Evolutionary conservation across 1,140 invertebrate species (phyloP).

Genomic region (Drosophila bifasciata): DNA sequence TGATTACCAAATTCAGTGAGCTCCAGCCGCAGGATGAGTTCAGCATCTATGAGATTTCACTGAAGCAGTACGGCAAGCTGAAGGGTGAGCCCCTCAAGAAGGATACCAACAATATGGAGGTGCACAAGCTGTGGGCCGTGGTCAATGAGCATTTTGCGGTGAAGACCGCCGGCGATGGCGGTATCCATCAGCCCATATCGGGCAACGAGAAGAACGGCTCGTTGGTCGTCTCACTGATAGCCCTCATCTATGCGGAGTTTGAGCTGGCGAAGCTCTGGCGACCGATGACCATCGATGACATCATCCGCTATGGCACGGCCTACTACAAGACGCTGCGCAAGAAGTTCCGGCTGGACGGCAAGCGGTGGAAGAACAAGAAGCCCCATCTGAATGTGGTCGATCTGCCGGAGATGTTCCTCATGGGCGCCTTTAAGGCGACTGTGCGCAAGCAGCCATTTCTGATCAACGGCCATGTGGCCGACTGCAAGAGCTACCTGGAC

Average conservation of each 20-base stretch:
- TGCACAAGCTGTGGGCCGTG: conserved; percentile 70
- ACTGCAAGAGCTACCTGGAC: conserved; percentile 67
- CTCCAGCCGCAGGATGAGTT: conserved; percentile 58
- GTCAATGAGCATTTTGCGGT: conserved; percentile 78
- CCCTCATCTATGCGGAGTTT: conserved; percentile 72
- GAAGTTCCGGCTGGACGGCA: conserved; percentile 70
- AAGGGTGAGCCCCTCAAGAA: conserved; percentile 38
- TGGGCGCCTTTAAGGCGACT: conserved; percentile 76
- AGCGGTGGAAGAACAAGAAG: conserved; percentile 75
- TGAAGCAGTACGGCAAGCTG: conserved; percentile 70
- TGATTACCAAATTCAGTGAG: conserved; percentile 69
- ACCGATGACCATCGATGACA: conserved; percentile 67
- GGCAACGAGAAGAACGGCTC: conserved; percentile 72
- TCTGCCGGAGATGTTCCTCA: conserved; percentile 74
- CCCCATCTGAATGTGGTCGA: conserved; percentile 77
- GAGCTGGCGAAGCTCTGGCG: conserved; percentile 67
- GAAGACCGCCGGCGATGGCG: conserved; percentile 62
- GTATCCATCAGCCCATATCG: conserved; percentile 71
- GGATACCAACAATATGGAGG: neutral
- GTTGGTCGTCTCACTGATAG: conserved; percentile 68
- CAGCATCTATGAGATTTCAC: conserved; percentile 68
- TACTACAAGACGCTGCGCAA: conserved; percentile 75
- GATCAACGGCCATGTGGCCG: conserved; percentile 71
- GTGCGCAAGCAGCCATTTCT: conserved; percentile 72
- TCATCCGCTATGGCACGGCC: conserved; percentile 68